Conservation (phyloP, 2,888 invertebrate species). For the Agrenia bidenticulata region DNA sequence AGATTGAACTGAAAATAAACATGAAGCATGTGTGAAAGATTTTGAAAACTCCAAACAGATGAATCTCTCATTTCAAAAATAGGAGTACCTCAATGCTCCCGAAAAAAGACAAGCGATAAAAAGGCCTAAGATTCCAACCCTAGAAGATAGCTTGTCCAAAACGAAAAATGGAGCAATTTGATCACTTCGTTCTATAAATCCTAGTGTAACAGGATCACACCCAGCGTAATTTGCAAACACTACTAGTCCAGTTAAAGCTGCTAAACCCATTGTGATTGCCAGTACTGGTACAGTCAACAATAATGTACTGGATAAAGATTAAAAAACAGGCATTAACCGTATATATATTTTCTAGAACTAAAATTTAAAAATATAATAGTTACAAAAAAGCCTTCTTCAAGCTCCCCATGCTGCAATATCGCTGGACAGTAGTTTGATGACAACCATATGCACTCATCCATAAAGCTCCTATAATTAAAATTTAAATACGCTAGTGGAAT, state of each 20-base stretch:
- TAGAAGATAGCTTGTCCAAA: slow-evolving; percentile 56
- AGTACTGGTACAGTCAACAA: slow-evolving; percentile 50
- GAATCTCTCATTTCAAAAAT: too few species aligned
- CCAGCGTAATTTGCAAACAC: slow-evolving; percentile 57
- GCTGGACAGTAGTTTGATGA: slow-evolving; percentile 54
- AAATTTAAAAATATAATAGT: too few species aligned
- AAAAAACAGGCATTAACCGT: too few species aligned
- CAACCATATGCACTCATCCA: slow-evolving; percentile 53
- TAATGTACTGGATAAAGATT: slow-evolving; percentile 46
- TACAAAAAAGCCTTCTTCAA: slow-evolving; percentile 33
- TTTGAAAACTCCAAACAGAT: too few species aligned
- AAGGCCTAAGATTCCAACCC: slow-evolving; percentile 58
- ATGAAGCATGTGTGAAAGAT: neutral
- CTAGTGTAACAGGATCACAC: slow-evolving; percentile 55
- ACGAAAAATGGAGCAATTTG: slow-evolving; percentile 57
- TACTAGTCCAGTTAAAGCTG: slow-evolving; percentile 55
- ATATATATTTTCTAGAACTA: neutral
- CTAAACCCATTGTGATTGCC: slow-evolving; percentile 49
- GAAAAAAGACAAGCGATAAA: slow-evolving; percentile 60
- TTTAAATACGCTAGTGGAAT: neutral
- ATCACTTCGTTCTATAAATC: slow-evolving; percentile 52
- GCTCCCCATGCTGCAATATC: slow-evolving; percentile 35
- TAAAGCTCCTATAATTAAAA: slow-evolving; percentile 28
- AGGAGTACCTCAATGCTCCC: slow-evolving; percentile 57
- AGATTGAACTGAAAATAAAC: slow-evolving; percentile 54